These are phyloP conservation scores for Mormoops blainvillei DNA, from an alignment of 2,113 vertebrate genomes.

Conservation along the genomic window DNA sequence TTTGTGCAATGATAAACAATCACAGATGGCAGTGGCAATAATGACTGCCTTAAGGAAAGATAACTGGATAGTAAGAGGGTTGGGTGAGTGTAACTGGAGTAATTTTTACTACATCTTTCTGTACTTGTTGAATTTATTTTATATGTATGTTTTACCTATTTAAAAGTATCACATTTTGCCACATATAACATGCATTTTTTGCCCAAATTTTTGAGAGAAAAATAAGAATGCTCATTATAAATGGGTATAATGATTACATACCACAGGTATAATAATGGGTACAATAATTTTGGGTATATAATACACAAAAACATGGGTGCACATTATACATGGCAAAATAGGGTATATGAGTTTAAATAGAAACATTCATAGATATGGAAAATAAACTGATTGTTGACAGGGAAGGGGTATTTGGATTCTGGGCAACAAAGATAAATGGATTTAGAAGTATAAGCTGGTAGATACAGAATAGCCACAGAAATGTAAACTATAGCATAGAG, in stretches of 20 bases:
- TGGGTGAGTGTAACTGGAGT: neutral
- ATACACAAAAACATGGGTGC: no score
- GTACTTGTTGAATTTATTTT: conserved; percentile 1
- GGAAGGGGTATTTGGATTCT: neutral
- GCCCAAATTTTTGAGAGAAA: no score
- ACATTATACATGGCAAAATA: no score
- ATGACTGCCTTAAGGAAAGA: neutral
- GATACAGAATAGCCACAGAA: neutral
- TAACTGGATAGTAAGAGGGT: neutral
- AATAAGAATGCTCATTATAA: no score
- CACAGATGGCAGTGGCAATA: neutral
- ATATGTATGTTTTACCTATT: neutral
- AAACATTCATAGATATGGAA: neutral
- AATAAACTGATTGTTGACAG: neutral
- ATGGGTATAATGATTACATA: no score
- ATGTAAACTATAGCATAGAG: neutral
- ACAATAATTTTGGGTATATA: no score
- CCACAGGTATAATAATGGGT: no score
- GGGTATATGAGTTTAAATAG: neutral
- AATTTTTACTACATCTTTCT: neutral
- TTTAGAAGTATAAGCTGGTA: neutral
- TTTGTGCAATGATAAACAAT: neutral
- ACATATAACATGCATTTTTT: no score
- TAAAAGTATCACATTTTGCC: neutral
- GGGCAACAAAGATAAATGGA: neutral